These are phyloP conservation scores for Tychaedon coryphoeus DNA, from an alignment of 2,113 vertebrate species.

Conservation along the genomic window DNA sequence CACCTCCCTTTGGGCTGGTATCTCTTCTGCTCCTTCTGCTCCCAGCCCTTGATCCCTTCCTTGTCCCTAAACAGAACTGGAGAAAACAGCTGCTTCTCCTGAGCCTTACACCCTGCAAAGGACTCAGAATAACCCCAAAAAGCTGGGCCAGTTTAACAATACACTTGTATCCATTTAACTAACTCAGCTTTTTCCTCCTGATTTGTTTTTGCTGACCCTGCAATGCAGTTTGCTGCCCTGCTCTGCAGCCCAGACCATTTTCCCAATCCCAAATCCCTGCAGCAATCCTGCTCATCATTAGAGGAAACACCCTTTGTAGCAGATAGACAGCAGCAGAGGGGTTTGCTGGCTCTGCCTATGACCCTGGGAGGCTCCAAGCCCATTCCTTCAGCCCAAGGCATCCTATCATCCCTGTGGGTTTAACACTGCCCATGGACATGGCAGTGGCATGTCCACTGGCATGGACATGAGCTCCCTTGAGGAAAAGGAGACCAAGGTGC, in stretches of 20 bases:
- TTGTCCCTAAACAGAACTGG: not conserved
- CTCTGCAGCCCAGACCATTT: not conserved
- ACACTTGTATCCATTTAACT: not conserved
- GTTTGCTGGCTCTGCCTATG: not conserved
- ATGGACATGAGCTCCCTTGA: fast-evolving
- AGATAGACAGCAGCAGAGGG: not conserved
- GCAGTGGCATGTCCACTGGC: too few species aligned
- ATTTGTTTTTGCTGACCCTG: not conserved
- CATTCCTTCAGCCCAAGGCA: not conserved
- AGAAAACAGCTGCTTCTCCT: not conserved
- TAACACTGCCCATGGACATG: fast-evolving
- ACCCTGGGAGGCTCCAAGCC: not conserved
- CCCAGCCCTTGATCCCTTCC: not conserved
- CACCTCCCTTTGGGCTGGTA: not conserved
- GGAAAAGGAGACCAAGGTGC: not conserved
- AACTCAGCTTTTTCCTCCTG: not conserved
- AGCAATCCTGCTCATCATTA: not conserved
- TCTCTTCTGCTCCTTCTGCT: not conserved
- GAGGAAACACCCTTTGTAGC: not conserved
- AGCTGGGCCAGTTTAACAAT: not conserved
- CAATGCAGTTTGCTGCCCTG: not conserved
- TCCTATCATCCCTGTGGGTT: not conserved
- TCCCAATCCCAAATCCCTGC: not conserved
- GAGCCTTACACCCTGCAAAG: not conserved
- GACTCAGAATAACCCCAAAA: not conserved